These are phyloP conservation scores for Leptinotarsa lineolata DNA, from an alignment of 1,140 invertebrate species.

Conservation along the genomic window DNA sequence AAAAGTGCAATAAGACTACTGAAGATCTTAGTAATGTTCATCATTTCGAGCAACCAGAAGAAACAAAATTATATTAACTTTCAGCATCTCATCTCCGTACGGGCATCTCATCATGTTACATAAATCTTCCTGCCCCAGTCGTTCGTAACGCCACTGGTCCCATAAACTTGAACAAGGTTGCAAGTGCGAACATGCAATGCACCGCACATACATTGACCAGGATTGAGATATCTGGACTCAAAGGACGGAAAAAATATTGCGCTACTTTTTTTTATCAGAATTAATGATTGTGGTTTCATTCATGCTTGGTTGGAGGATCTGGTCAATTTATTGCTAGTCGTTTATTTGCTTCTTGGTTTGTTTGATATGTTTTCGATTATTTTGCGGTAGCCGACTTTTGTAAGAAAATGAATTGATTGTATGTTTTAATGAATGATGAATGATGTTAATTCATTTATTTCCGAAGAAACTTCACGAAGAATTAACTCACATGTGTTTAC, in stretches of 20 bases:
- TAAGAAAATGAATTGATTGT: background rate
- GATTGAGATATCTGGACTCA: constrained; percentile 45
- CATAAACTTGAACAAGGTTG: constrained; percentile 37
- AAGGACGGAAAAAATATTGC: constrained; percentile 43
- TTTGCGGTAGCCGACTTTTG: background rate
- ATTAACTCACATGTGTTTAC: too few species aligned
- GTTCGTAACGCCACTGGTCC: constrained; percentile 25
- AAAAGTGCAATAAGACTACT: too few species aligned
- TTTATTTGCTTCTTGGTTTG: constrained; percentile 38
- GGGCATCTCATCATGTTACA: background rate
- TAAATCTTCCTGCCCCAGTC: background rate
- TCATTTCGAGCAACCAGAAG: too few species aligned
- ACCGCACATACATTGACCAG: constrained; percentile 37
- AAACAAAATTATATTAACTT: too few species aligned
- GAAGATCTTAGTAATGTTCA: too few species aligned
- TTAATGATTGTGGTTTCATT: constrained; percentile 48
- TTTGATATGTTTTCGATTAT: constrained; percentile 20
- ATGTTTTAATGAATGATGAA: too few species aligned
- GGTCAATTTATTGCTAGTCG: constrained; percentile 40
- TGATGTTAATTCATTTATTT: too few species aligned
- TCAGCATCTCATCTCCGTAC: too few species aligned
- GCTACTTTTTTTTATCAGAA: constrained; percentile 39
- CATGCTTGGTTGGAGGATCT: constrained; percentile 45
- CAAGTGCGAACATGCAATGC: constrained; percentile 44
- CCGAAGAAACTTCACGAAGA: too few species aligned